A percentile compares a stretch with the other conserved stretches of the same genome.
phyloP scores from a whole-genome alignment of 2,113 vertebrate species.

The Callipepla californica region DNA sequence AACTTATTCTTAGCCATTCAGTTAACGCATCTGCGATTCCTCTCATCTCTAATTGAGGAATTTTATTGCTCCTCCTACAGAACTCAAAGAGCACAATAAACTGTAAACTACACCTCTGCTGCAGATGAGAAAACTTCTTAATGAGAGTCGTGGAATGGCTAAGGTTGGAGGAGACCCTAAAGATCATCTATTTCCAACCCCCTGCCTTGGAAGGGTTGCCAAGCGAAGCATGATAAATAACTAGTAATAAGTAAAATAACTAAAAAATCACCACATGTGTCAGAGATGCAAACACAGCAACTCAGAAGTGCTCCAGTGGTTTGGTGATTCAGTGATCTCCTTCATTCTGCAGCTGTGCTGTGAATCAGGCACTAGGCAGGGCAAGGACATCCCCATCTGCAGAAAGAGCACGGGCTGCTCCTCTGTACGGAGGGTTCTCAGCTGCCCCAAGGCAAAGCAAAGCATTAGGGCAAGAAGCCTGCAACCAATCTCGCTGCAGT shows the following conservation, averaged over 20 bases:
- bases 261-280: neutral
- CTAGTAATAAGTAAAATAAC: neutral
- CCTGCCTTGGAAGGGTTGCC: too few species aligned
- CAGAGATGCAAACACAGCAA: neutral
- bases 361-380: neutral
- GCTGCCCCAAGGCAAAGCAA: neutral
- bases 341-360: neutral
- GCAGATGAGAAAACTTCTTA: too few species aligned
- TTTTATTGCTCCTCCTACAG: neutral
- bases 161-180: too few species aligned
- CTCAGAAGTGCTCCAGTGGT: neutral
- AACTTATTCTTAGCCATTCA: slow-evolving; percentile 46
- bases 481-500: neutral
- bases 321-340: neutral
- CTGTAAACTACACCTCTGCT: too few species aligned
- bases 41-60: neutral
- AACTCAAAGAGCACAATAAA: neutral
- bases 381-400: fast-evolving
- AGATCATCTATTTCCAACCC: too few species aligned
- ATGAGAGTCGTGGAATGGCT: too few species aligned
- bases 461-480: neutral
- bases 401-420: neutral
- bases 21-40: neutral
- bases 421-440: neutral
- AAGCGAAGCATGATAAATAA: neutral